Evolutionary conservation across 35 echinoderm and acorn worm species (phyloP).

Genomic region (Ophioderma brevispina): DNA sequence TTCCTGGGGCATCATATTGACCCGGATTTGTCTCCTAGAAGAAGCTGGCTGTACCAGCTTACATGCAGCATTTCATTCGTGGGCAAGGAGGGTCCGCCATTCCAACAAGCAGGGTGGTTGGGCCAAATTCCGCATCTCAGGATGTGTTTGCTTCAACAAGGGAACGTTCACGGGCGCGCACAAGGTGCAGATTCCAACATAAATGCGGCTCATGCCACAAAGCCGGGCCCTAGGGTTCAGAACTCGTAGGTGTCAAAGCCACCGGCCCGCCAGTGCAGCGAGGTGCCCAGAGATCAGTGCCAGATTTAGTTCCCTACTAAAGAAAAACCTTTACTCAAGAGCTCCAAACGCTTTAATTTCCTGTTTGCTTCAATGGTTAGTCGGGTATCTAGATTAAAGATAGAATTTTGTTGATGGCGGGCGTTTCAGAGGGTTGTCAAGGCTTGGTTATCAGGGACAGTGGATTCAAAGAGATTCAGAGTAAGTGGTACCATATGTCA

Average conservation of each 20-base stretch:
- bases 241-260: neutral
- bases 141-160: too few species aligned
- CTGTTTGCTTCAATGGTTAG: neutral
- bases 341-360: slow-evolving; percentile 21
- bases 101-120: neutral
- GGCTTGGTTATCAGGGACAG: neutral
- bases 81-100: neutral
- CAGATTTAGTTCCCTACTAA: neutral
- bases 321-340: neutral
- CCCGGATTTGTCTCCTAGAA: too few species aligned
- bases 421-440: neutral
- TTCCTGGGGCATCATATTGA: neutral
- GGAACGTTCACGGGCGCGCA: neutral
- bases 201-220: neutral
- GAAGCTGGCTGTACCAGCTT: neutral
- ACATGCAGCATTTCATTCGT: neutral
- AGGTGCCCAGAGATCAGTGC: neutral
- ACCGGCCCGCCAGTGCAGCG: neutral
- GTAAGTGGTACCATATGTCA: neutral
- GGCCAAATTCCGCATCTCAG: neutral
- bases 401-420: neutral
- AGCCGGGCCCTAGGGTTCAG: too few species aligned
- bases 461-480: neutral
- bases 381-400: neutral
- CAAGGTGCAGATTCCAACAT: neutral